These are phyloP conservation scores for Metopia argyrocephala DNA, from an alignment of 2,888 invertebrate species.

Conservation along the genomic window DNA sequence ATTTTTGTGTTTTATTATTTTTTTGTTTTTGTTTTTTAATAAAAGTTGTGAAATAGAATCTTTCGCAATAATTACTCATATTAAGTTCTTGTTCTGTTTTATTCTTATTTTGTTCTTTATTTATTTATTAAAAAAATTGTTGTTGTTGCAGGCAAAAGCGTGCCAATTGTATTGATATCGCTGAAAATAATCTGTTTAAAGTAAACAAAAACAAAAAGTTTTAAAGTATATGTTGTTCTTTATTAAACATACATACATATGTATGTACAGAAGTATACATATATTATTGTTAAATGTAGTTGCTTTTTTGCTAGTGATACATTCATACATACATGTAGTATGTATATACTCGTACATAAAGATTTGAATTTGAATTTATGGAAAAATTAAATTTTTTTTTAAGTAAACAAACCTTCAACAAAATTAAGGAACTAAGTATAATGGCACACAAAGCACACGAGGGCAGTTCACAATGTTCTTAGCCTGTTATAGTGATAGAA, in stretches of 20 bases:
- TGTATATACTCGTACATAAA: no score
- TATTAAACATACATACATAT: conserved; percentile 12
- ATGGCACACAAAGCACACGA: no score
- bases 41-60: conserved; percentile 43
- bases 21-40: conserved; percentile 5
- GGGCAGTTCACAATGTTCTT: no score
- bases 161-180: conserved; percentile 57
- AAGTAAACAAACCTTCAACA: no score
- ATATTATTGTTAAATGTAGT: conserved; percentile 28
- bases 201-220: conserved; percentile 25
- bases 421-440: no score
- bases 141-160: conserved; percentile 58
- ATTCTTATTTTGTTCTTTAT: conserved; percentile 27
- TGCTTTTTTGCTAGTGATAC: no score
- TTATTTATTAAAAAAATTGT: conserved; percentile 21
- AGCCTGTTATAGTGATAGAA: no score
- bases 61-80: background rate
- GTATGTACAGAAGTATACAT: no score
- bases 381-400: no score
- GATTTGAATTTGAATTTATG: no score
- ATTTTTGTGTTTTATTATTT: background rate
- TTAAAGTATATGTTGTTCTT: conserved; percentile 15
- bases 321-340: no score
- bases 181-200: conserved; percentile 21
- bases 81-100: conserved; percentile 22